Evolutionary conservation across 2,797 vertebrate species (phyloP).

Genomic region (Diplodus sargus): DNA sequence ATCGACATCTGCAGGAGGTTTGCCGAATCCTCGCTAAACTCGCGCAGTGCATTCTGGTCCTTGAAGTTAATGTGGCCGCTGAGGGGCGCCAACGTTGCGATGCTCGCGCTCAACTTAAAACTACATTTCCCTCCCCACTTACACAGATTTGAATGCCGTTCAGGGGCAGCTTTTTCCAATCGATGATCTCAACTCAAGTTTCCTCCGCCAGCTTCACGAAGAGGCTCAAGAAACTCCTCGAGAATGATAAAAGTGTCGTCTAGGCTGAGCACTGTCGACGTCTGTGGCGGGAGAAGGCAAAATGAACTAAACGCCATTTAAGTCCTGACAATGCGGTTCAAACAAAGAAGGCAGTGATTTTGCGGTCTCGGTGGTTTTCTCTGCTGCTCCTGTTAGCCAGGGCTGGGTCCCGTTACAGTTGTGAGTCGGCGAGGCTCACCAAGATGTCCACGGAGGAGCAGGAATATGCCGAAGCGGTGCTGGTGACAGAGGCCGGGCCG

Average conservation of each 20-base stretch:
- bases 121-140: slow-evolving; percentile 80
- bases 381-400: slow-evolving; percentile 54
- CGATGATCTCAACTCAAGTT: slow-evolving; percentile 82
- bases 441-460: slow-evolving; percentile 90
- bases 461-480: slow-evolving; percentile 88
- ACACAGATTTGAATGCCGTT: slow-evolving; percentile 66
- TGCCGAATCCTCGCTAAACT: neutral
- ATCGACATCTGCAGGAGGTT: neutral
- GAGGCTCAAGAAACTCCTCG: slow-evolving; percentile 53
- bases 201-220: slow-evolving; percentile 66
- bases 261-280: slow-evolving; percentile 18
- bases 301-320: slow-evolving; percentile 22
- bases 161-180: slow-evolving; percentile 69
- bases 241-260: slow-evolving; percentile 60
- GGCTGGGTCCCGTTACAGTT: slow-evolving; percentile 79
- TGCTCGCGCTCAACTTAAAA: slow-evolving; percentile 26
- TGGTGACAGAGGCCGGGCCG: slow-evolving; percentile 90
- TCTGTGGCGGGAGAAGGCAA: slow-evolving; percentile 7
- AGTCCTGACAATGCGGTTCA: slow-evolving; percentile 71
- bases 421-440: slow-evolving; percentile 66
- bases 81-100: rapidly evolving
- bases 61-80: slow-evolving; percentile 49
- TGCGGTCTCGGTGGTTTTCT: slow-evolving; percentile 51
- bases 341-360: slow-evolving; percentile 76
- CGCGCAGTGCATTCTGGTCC: slow-evolving; percentile 73